phyloP scores from a whole-genome alignment of 2,888 invertebrate genomes.

The Metellina segmentata region DNA sequence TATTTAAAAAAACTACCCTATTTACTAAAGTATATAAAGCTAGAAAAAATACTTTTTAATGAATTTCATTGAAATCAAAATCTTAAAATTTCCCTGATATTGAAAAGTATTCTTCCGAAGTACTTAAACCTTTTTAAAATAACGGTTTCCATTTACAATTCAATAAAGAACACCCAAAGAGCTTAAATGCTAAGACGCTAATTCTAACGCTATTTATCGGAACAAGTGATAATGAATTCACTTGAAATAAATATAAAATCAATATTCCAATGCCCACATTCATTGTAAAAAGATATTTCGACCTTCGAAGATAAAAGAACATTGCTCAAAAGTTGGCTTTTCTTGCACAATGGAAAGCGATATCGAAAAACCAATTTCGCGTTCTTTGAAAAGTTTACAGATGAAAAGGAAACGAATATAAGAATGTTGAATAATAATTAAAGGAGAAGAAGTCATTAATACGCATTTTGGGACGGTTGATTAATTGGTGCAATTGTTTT shows the following conservation, averaged over 20 bases:
- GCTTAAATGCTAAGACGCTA: too few species aligned
- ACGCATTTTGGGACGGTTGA: background rate
- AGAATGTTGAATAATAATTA: slow-evolving; percentile 21
- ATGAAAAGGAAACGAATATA: background rate
- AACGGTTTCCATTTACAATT: too few species aligned
- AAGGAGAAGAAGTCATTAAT: slow-evolving; percentile 29
- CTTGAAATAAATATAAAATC: background rate
- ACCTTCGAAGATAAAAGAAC: background rate
- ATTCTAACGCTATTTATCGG: background rate
- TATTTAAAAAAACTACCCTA: too few species aligned
- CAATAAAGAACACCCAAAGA: too few species aligned
- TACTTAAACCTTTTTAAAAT: too few species aligned
- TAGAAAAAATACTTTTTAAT: too few species aligned
- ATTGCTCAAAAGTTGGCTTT: background rate
- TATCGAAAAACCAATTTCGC: background rate
- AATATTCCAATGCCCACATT: background rate
- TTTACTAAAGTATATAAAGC: too few species aligned
- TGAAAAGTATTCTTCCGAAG: too few species aligned
- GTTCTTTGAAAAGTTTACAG: background rate
- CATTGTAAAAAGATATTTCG: background rate
- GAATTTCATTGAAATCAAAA: too few species aligned
- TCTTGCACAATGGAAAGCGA: background rate
- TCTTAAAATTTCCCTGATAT: too few species aligned
- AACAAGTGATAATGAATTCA: background rate
- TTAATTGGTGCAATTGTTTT: slow-evolving; percentile 30